phyloP scores from a whole-genome alignment of 2,113 vertebrate genomes.

The Pteruthius melanotis region DNA sequence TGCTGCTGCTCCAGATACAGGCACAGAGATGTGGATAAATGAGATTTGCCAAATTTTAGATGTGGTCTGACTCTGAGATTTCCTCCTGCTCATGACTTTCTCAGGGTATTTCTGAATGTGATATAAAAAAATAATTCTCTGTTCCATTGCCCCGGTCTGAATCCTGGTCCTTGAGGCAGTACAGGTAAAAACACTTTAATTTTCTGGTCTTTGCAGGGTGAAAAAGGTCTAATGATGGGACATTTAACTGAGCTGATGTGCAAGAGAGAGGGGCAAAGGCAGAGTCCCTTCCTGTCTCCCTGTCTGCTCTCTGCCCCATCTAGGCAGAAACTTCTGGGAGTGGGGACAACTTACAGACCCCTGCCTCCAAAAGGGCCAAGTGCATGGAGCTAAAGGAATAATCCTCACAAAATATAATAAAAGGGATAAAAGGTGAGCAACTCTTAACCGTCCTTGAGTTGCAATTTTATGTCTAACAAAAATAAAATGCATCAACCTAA shows the following conservation, averaged over 20 bases:
- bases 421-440: background rate
- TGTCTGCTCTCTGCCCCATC: background rate
- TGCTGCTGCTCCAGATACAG: background rate
- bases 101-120: rapidly evolving
- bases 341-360: rapidly evolving
- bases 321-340: background rate
- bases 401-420: background rate
- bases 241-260: background rate
- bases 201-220: background rate
- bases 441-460: rapidly evolving
- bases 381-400: background rate
- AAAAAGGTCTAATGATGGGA: background rate
- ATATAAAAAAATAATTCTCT: background rate
- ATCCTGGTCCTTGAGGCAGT: background rate
- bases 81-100: background rate
- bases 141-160: background rate
- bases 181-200: background rate
- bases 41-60: background rate
- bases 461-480: background rate
- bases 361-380: background rate
- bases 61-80: background rate
- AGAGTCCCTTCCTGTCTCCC: background rate
- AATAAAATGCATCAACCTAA: background rate
- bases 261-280: background rate
- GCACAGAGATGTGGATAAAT: background rate